phyloP scores from a whole-genome alignment of 1,140 invertebrate species.

The Magallana ariakensis region DNA sequence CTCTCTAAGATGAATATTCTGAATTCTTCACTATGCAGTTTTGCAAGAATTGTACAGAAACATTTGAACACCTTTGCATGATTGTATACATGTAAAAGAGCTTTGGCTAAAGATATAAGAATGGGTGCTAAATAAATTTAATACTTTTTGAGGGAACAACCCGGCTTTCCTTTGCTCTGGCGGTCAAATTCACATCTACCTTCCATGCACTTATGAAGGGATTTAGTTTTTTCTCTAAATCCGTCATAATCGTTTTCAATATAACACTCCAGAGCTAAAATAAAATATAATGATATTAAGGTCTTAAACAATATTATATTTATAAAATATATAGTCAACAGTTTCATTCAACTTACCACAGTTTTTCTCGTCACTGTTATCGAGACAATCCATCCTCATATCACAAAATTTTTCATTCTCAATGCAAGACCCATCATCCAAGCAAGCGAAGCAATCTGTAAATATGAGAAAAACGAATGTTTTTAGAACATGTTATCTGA shows the following conservation, averaged over 20 bases:
- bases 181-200: background rate
- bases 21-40: too few relatives aligned
- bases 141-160: background rate
- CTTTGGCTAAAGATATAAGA: too few relatives aligned
- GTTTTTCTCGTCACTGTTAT: background rate
- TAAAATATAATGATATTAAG: too few relatives aligned
- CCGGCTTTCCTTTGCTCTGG: background rate
- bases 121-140: too few relatives aligned
- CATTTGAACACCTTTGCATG: too few relatives aligned
- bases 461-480: background rate
- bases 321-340: too few relatives aligned
- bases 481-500: too few relatives aligned
- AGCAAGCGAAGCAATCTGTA: conserved; percentile 2
- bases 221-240: background rate
- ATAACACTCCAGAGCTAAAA: background rate
- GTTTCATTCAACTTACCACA: background rate
- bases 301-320: too few relatives aligned
- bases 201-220: background rate
- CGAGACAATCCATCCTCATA: background rate
- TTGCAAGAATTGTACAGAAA: too few relatives aligned
- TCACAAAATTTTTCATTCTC: background rate
- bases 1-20: too few relatives aligned
- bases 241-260: background rate
- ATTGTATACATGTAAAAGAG: too few relatives aligned
- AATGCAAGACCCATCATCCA: background rate